Evolutionary conservation across 2,888 invertebrate genomes (phyloP).

Genomic region (Synergus umbraculus): DNA sequence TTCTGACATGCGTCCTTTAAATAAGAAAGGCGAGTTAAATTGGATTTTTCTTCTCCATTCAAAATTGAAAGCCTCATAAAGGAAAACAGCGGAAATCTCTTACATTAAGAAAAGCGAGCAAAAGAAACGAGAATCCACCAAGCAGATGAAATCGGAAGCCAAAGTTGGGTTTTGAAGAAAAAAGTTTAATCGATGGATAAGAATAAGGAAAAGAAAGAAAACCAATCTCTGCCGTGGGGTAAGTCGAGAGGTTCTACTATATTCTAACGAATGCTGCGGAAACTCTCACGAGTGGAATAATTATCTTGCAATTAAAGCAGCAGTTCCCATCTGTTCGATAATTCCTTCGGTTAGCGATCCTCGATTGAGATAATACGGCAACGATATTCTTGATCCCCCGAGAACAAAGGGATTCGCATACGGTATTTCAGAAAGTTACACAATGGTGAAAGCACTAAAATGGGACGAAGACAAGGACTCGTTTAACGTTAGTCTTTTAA

Average conservation of each 20-base stretch:
- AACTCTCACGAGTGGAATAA: slow-evolving; percentile 38
- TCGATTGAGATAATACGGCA: slow-evolving; percentile 38
- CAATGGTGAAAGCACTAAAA: slow-evolving; percentile 30
- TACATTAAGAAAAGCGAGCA: not conserved
- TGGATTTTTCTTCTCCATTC: not conserved
- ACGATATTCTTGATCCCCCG: slow-evolving; percentile 34
- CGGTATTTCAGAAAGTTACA: slow-evolving; percentile 25
- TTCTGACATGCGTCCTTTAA: not conserved
- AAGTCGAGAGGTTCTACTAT: not conserved
- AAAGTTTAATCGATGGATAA: slow-evolving; percentile 16
- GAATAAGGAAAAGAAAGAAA: not conserved
- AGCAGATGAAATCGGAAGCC: not conserved
- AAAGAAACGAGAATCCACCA: not conserved
- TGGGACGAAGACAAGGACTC: slow-evolving; percentile 23
- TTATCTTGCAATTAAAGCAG: slow-evolving; percentile 39
- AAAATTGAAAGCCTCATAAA: not conserved
- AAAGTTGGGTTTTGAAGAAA: slow-evolving; percentile 20
- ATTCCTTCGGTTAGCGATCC: slow-evolving; percentile 38
- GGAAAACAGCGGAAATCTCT: not conserved
- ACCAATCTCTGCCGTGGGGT: slow-evolving; percentile 11
- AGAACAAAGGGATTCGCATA: slow-evolving; percentile 22
- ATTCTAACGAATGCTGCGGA: slow-evolving; percentile 30
- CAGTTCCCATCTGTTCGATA: slow-evolving; percentile 37
- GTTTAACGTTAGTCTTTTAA: slow-evolving; percentile 30
- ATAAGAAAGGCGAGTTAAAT: not conserved